These are phyloP conservation scores for Argyresthia goedartella DNA, from an alignment of 2,888 invertebrate species.

Conservation along the genomic window DNA sequence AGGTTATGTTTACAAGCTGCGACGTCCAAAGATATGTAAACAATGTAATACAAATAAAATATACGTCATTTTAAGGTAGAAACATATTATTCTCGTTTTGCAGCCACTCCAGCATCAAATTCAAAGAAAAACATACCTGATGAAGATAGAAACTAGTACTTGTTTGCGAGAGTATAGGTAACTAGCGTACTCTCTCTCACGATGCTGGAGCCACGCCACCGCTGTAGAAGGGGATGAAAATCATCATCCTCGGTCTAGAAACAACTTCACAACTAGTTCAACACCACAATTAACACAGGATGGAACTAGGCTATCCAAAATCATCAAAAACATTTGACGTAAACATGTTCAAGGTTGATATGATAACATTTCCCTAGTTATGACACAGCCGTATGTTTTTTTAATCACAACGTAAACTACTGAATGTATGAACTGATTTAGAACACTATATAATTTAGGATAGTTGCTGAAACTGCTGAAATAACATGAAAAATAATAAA, in stretches of 20 bases:
- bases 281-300: too few relatives aligned
- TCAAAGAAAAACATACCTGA: neutral
- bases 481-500: slow-evolving; percentile 56
- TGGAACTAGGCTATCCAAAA: slow-evolving; percentile 21
- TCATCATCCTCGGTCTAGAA: too few relatives aligned
- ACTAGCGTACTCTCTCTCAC: too few relatives aligned
- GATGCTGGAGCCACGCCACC: too few relatives aligned
- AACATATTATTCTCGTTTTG: neutral
- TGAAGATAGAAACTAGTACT: neutral
- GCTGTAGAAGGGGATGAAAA: too few relatives aligned
- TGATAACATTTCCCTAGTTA: slow-evolving; percentile 12
- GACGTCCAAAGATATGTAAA: too few relatives aligned
- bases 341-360: slow-evolving; percentile 44
- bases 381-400: too few relatives aligned
- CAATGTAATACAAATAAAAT: too few relatives aligned
- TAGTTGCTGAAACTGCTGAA: neutral
- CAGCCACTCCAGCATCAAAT: neutral
- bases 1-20: too few relatives aligned
- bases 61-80: neutral
- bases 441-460: neutral
- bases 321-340: slow-evolving; percentile 45
- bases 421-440: neutral
- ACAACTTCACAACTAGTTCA: too few relatives aligned
- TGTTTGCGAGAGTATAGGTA: too few relatives aligned
- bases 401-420: neutral